Evolutionary conservation across 2,113 vertebrate genomes (phyloP).

Genomic region (Numenius arquata): DNA sequence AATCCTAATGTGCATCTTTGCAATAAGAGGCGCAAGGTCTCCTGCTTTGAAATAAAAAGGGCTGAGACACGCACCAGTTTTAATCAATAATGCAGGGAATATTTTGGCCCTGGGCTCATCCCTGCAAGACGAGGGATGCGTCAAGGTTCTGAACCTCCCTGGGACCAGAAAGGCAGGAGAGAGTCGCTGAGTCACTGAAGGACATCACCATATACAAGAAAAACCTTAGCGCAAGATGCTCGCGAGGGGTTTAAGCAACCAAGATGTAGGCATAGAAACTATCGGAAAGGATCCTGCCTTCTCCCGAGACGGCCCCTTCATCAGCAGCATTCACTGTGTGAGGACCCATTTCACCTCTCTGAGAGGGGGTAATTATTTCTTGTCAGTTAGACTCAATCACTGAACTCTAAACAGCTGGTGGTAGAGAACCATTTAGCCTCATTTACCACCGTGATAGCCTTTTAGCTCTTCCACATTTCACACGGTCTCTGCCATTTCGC

Average conservation of each 20-base stretch:
- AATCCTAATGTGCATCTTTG: not conserved
- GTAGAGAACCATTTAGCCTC: constrained; percentile 57
- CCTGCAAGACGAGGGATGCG: not conserved
- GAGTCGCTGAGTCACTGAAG: not conserved
- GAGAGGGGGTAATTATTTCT: constrained; percentile 63
- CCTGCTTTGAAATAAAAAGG: not conserved
- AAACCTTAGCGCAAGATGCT: not conserved
- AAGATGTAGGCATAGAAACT: not conserved
- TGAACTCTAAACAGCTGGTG: constrained; percentile 59
- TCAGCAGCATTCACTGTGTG: constrained; percentile 55
- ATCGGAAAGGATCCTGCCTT: not conserved
- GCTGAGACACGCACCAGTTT: not conserved
- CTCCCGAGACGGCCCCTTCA: constrained; percentile 22
- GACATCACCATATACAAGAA: not conserved
- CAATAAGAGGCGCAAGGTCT: not conserved
- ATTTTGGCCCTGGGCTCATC: not conserved
- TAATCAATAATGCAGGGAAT: not conserved
- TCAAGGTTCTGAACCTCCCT: not conserved
- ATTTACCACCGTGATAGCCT: constrained; percentile 59
- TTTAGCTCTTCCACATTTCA: constrained; percentile 55
- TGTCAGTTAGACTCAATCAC: constrained; percentile 64
- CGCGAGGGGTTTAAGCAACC: not conserved
- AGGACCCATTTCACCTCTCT: constrained; percentile 46
- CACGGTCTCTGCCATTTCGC: not conserved
- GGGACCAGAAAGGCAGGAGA: not conserved